Base-by-base conservation (phyloP, 1,140 invertebrate genomes). In the Aphidius ervi region DNA sequence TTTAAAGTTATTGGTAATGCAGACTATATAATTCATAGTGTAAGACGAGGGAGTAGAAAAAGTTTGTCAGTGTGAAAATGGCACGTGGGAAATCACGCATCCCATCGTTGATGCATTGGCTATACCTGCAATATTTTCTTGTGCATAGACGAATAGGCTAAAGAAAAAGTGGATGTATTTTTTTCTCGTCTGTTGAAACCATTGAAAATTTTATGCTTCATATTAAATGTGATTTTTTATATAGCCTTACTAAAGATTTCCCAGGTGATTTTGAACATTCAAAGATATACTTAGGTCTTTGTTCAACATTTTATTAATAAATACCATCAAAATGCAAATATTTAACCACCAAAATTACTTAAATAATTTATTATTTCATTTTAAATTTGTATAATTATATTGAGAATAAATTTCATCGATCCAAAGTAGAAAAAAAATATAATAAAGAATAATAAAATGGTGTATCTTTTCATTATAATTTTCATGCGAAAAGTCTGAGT, bases 191-290 rank as follows among this genome's bases (percentile, higher is more conserved):
- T 31, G 52, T 41, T 54, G 52, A 54, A 40, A 52, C n/a, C 59
- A 62, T 57, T 57, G 55, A 62, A 62, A 62, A 57, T 62, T 53
- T 62, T 47, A 56, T 62, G 41, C 47, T 52, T 50, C 6, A 23
- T 57, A 45, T 40, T 31, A 39, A 59, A 62, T 20, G 47, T 57
- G 49, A 62, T 62, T 57, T 62, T 57, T 41, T 40, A 48, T 45
- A 42, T 16, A 16, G 16, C 16, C 16, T 16, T 16, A 6, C 23
- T 46, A 20, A 48, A 61, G 46, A 49, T 62, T 52, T 52, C 45
- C 20, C 55, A 62, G 47, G 46, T 62, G 46, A n/a, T 31, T 3
- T 46, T 20, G 10, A 54, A 54, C 43, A 9, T 40, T 41, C n/a
- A 5, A 8, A 41, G 39, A n/a, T 8, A n/a, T 16, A 40, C 10